Percentiles rank a stretch among this genome's conserved stretches.
These are phyloP conservation scores for Megastigmus dorsalis DNA, from an alignment of 2,888 invertebrate species.

Conservation along the genomic window DNA sequence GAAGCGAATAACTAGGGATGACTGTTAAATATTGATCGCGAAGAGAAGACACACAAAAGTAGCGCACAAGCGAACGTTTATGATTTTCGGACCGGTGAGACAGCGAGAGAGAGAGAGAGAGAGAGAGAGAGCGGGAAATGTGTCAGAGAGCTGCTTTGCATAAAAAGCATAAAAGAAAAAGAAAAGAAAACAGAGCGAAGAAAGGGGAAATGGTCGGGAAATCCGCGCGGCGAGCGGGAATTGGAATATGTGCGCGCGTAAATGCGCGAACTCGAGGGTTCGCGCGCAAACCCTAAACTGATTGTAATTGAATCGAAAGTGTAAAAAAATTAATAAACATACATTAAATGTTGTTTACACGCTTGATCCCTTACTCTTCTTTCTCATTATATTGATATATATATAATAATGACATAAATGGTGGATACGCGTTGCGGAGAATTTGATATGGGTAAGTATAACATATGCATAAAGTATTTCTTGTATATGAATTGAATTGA, in stretches of 20 bases:
- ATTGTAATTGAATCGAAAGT: slow-evolving; percentile 69
- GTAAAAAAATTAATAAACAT: slow-evolving; percentile 67
- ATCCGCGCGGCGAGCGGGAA: background rate
- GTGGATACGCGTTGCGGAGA: too few relatives aligned
- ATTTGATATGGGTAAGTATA: too few relatives aligned
- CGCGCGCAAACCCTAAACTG: slow-evolving; percentile 59
- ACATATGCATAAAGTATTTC: too few relatives aligned
- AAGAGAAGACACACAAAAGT: background rate
- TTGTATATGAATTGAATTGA: too few relatives aligned
- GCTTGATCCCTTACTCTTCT: slow-evolving; percentile 19
- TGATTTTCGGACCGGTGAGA: too few relatives aligned
- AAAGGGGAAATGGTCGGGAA: slow-evolving; percentile 13
- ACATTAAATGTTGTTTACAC: slow-evolving; percentile 67
- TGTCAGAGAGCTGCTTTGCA: too few relatives aligned
- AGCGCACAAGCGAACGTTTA: slow-evolving; percentile 28
- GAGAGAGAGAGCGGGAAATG: background rate
- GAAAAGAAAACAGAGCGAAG: background rate
- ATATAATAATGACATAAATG: background rate
- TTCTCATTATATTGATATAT: background rate
- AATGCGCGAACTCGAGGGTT: background rate
- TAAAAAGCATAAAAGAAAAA: background rate
- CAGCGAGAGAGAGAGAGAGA: background rate
- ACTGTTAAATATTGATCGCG: too few relatives aligned
- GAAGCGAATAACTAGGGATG: too few relatives aligned
- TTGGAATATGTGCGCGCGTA: slow-evolving; percentile 13